These are phyloP conservation scores for Barnardius zonarius DNA, from an alignment of 2,113 vertebrate genomes.

Conservation along the genomic window DNA sequence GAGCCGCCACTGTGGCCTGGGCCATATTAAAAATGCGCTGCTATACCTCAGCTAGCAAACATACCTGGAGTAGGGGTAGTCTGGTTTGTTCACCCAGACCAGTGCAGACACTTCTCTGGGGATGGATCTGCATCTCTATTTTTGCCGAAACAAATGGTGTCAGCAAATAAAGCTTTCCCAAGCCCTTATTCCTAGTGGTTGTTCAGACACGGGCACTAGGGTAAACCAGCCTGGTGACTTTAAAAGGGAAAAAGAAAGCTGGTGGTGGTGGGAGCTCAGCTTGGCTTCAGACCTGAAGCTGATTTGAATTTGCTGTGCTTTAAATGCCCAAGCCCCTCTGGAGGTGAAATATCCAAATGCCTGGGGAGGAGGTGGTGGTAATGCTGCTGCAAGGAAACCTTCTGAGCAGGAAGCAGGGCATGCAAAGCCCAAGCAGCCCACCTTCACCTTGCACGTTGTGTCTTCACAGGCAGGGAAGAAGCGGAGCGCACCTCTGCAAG, in stretches of 20 bases:
- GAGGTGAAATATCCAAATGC: not conserved
- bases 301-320: not conserved
- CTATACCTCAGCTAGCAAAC: not conserved
- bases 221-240: not conserved
- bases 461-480: accelerated
- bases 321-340: not conserved
- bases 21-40: constrained; percentile 53
- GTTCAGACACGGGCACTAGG: not conserved
- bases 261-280: not conserved
- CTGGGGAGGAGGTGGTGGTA: not conserved
- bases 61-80: not conserved
- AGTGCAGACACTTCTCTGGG: constrained; percentile 32
- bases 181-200: not conserved
- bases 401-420: not conserved
- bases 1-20: constrained; percentile 29
- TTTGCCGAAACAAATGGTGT: constrained; percentile 46
- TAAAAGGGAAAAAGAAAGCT: not conserved
- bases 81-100: constrained; percentile 44
- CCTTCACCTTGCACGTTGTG: not conserved
- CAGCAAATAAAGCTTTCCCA: constrained; percentile 65
- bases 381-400: not conserved
- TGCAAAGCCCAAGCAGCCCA: not conserved
- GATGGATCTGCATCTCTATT: constrained; percentile 49
- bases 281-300: not conserved
- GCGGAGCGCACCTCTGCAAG: not conserved